Evolutionary conservation across 1,140 invertebrate species (phyloP), one percentile per base, ranked within the genome.

Genomic region (Trypoxylus dichotomus): DNA sequence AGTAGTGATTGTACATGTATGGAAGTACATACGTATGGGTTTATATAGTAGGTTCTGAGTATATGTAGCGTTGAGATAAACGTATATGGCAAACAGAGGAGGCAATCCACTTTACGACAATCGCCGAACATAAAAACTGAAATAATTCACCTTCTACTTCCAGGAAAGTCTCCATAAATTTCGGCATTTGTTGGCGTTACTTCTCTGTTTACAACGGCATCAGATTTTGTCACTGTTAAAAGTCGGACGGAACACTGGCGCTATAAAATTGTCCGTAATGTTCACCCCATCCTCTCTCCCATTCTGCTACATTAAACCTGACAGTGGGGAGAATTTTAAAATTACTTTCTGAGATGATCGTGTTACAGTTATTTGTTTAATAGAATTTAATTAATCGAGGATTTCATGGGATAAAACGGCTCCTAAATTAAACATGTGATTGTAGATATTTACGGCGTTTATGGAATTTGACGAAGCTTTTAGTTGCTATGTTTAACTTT

Each of bases 141-240:
- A 58, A 58, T 58, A 58, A 68, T 68, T 68, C 60, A 27, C 60
- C 60, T 6, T 68, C 0, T 68, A 68, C 21, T 54, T 29, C 25
- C 19, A 68, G 11, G 19, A 8, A 68, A 29, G 8, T 68, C 60
- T 10, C 21, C 60, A 68, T 68, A 68, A 68, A 68, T 68, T 68
- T 68, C 24, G 27, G 21, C 60, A 68, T 68, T 68, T 68, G 24
- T 68, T 68, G 21, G 60, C 19, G 24, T 68, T 68, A 29, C 7
- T 10, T 68, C 60, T 25, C 60, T 27, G 60, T 68, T 63, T 68
- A 68, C 60, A 68, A 24, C 60, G 60, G 60, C 47, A 68, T 68
- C 60, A 21, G 60, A 68, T 68, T 68, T 68, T 68, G 60, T 68
- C 60, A 68, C 21, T 68, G 60, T 24, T 68, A 68, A 68, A 68